A percentile compares a stretch with the other conserved stretches of the same genome.
Conservation (phyloP, 2,113 vertebrate genomes). For the Gambusia affinis region DNA sequence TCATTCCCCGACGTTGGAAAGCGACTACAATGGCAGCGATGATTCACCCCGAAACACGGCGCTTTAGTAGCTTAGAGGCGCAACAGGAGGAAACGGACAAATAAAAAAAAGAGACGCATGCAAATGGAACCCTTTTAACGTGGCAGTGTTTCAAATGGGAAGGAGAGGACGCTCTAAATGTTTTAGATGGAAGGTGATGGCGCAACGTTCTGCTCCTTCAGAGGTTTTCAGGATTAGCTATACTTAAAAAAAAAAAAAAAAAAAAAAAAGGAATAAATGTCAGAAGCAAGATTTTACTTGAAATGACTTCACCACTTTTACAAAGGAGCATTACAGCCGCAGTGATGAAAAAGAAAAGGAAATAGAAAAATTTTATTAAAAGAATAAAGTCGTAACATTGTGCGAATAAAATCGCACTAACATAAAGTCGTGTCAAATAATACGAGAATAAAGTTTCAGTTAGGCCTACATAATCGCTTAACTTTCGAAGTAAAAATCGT, state of each 20-base stretch:
- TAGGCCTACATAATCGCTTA: not conserved
- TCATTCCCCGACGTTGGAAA: not conserved
- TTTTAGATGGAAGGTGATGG: not conserved
- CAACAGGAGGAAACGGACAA: slow-evolving; percentile 3
- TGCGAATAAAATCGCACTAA: too few species aligned
- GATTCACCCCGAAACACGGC: slow-evolving; percentile 22
- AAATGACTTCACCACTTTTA: too few species aligned
- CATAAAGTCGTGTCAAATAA: too few species aligned
- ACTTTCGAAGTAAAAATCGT: not conserved
- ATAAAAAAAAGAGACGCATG: not conserved
- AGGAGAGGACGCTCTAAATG: not conserved
- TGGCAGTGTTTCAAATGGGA: not conserved
- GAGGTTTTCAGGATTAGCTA: too few species aligned
- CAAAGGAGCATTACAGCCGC: too few species aligned
- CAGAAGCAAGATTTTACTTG: too few species aligned
- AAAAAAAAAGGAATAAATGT: too few species aligned
- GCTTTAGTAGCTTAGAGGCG: not conserved
- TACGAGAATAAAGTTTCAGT: not conserved
- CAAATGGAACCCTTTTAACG: slow-evolving; percentile 11
- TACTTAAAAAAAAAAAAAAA: too few species aligned
- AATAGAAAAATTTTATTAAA: too few species aligned
- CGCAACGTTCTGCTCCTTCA: not conserved
- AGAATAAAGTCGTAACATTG: too few species aligned
- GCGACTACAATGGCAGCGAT: slow-evolving; percentile 8
- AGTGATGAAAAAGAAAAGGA: too few species aligned